A percentile compares a stretch with the other conserved stretches of the same genome.
Conservation (phyloP, 2,113 vertebrate species). For the Catharus fuscescens region DNA sequence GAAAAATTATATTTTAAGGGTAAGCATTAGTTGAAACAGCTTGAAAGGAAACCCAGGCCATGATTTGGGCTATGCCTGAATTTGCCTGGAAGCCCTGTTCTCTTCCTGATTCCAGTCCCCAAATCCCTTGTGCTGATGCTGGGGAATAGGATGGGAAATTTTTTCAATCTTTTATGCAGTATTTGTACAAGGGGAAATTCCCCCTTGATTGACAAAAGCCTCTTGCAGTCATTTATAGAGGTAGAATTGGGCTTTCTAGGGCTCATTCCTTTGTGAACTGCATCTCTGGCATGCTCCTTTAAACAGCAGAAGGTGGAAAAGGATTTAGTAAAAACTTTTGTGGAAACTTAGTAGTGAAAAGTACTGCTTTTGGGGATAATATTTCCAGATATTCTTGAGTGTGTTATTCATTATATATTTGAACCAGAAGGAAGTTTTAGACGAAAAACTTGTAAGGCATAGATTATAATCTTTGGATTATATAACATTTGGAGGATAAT, state of each 20-base stretch:
- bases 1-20: neutral
- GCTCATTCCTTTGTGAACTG: neutral
- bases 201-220: neutral
- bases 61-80: neutral
- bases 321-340: neutral
- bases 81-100: neutral
- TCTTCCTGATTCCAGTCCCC: neutral
- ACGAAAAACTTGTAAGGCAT: neutral
- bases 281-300: neutral
- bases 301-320: neutral
- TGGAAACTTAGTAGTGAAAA: neutral
- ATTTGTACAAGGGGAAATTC: neutral
- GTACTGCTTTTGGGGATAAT: neutral
- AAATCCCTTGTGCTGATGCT: neutral
- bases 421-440: neutral
- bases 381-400: neutral
- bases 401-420: neutral
- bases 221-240: neutral
- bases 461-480: neutral
- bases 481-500: neutral
- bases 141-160: neutral
- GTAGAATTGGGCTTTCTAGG: neutral
- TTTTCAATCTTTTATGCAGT: neutral
- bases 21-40: neutral
- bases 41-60: neutral